phyloP scores from a whole-genome alignment of 2,797 vertebrate species.

The Prunella strophiata region DNA sequence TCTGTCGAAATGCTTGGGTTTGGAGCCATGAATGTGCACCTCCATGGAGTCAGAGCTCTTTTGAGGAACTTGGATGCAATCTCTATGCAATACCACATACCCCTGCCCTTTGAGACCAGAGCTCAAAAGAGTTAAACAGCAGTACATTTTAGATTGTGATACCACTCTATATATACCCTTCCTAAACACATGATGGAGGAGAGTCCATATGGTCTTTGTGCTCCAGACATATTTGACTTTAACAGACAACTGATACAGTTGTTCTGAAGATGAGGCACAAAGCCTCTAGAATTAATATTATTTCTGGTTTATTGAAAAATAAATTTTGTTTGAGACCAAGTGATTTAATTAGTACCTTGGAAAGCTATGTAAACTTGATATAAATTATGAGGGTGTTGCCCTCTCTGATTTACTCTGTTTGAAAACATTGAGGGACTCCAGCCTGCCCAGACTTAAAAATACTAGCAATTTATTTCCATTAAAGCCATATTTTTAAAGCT shows the following conservation, averaged over 20 bases:
- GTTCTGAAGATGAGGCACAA: not conserved
- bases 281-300: not conserved
- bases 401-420: conserved; percentile 57
- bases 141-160: not conserved
- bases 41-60: not conserved
- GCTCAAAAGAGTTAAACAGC: not conserved
- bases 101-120: not conserved
- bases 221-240: not conserved
- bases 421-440: conserved; percentile 46
- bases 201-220: not conserved
- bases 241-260: not conserved
- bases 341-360: conserved; percentile 18
- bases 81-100: not conserved
- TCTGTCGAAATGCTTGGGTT: not conserved
- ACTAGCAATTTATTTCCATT: conserved; percentile 44
- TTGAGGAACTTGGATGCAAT: not conserved
- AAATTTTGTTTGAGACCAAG: conserved; percentile 15
- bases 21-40: not conserved
- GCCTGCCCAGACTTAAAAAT: conserved; percentile 30
- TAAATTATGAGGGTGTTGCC: conserved; percentile 36
- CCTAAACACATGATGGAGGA: not conserved
- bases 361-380: conserved; percentile 12
- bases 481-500: conserved; percentile 43
- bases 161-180: not conserved
- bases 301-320: conserved; percentile 12